phyloP scores from a whole-genome alignment of 2,888 invertebrate genomes.

The Eupeodes luniger region DNA sequence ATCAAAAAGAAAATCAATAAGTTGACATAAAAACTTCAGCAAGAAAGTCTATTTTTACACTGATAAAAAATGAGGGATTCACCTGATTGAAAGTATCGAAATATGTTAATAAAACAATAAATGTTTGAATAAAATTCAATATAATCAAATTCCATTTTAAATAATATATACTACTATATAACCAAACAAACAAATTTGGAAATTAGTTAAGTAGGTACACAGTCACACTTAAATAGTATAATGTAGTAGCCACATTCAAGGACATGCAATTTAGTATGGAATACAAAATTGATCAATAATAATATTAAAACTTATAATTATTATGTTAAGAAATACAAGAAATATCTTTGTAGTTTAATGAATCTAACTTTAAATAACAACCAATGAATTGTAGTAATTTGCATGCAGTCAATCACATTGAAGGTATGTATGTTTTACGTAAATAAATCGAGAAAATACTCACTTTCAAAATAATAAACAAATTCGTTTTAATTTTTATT shows the following conservation, averaged over 20 bases:
- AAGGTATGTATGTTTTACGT: conserved; percentile 47
- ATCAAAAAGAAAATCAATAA: conserved; percentile 48
- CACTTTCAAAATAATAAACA: conserved; percentile 39
- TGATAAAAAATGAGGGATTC: conserved; percentile 53
- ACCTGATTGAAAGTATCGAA: conserved; percentile 53
- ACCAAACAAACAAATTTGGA: conserved; percentile 9
- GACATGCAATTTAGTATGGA: conserved; percentile 51
- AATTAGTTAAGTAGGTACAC: conserved; percentile 47
- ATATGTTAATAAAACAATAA: conserved; percentile 64
- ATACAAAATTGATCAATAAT: conserved; percentile 49
- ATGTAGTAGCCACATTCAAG: conserved; percentile 1
- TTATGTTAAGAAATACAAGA: conserved; percentile 44
- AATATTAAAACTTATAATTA: conserved; percentile 29
- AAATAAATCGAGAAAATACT: conserved; percentile 69
- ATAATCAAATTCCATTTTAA: conserved; percentile 53
- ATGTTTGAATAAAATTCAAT: conserved; percentile 62
- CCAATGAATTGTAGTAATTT: conserved; percentile 54
- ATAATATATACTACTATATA: conserved; percentile 18
- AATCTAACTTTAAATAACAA: conserved; percentile 57
- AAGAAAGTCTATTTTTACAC: conserved; percentile 74
- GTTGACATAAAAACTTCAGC: conserved; percentile 60
- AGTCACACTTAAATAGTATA: conserved; percentile 13
- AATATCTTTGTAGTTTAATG: conserved; percentile 65
- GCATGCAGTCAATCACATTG: conserved; percentile 50
- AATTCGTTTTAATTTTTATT: not conserved